phyloP scores from a whole-genome alignment of 2,113 vertebrate genomes.

The Bufo gargarizans region DNA sequence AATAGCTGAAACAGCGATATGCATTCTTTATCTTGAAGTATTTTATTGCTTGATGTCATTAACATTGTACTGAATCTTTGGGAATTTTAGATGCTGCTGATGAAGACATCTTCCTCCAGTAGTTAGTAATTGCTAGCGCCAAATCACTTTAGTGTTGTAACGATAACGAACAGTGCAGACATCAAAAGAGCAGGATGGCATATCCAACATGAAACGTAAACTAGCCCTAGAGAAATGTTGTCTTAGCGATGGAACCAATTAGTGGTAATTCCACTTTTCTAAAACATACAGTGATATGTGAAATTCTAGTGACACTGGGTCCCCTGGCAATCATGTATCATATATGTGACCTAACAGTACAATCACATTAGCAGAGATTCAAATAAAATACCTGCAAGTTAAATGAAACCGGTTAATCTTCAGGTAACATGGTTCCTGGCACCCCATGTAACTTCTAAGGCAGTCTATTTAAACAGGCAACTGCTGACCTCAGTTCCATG shows the following conservation, averaged over 20 bases:
- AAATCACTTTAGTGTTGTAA: neutral
- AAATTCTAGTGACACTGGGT: slow-evolving; percentile 1
- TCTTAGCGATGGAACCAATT: neutral
- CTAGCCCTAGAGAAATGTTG: neutral
- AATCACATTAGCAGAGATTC: neutral
- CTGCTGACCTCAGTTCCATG: too few relatives aligned
- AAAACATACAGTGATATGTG: neutral
- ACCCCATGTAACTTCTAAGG: too few relatives aligned
- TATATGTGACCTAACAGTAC: neutral
- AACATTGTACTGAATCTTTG: neutral
- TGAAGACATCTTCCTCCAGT: neutral
- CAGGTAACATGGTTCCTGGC: neutral
- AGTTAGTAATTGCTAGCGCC: slow-evolving; percentile 3
- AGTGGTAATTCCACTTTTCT: slow-evolving; percentile 1
- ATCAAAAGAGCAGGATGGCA: neutral
- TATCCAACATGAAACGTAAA: neutral
- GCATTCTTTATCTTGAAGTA: neutral
- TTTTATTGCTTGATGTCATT: neutral
- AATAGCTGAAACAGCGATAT: neutral
- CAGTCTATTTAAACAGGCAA: too few relatives aligned
- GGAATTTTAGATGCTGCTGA: neutral
- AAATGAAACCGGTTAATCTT: neutral
- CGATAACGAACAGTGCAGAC: neutral
- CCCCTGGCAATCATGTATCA: neutral
- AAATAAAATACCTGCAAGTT: neutral